phyloP scores from a whole-genome alignment of 2,797 vertebrate genomes.

The Rhinatrema bivittatum region DNA sequence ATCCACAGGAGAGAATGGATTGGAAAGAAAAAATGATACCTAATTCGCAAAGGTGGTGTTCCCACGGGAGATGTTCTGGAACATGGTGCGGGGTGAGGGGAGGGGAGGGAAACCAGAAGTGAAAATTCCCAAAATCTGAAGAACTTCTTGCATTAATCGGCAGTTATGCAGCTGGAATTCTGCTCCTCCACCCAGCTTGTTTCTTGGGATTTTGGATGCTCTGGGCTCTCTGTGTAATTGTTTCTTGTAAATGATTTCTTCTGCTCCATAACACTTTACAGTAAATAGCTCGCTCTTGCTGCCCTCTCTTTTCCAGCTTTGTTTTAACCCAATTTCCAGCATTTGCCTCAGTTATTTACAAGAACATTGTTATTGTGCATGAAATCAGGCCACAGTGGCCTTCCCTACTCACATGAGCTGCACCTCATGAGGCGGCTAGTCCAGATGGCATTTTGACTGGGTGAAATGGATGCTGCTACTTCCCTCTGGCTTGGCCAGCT shows the following conservation, averaged over 20 bases:
- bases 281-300: conserved; percentile 57
- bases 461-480: too few relatives aligned
- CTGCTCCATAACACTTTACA: conserved; percentile 57
- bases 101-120: background rate
- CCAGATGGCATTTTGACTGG: too few relatives aligned
- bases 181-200: conserved; percentile 29
- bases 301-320: conserved; percentile 70
- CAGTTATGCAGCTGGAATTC: conserved; percentile 4
- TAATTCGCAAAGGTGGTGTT: too few relatives aligned
- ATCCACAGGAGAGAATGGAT: too few relatives aligned
- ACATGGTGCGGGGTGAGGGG: too few relatives aligned
- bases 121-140: rapidly evolving
- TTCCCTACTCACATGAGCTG: too few relatives aligned
- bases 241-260: conserved; percentile 70
- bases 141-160: conserved; percentile 4
- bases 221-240: conserved; percentile 63
- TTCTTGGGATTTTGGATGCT: conserved; percentile 56
- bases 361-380: conserved; percentile 57
- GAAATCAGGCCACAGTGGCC: conserved; percentile 51
- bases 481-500: too few relatives aligned
- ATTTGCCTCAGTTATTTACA: conserved; percentile 62
- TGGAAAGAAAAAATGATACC: too few relatives aligned
- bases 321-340: conserved; percentile 65
- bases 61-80: too few relatives aligned
- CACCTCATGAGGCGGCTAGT: too few relatives aligned